Base-by-base conservation (phyloP, 2,113 vertebrate genomes). In the Urocolius indicus region DNA sequence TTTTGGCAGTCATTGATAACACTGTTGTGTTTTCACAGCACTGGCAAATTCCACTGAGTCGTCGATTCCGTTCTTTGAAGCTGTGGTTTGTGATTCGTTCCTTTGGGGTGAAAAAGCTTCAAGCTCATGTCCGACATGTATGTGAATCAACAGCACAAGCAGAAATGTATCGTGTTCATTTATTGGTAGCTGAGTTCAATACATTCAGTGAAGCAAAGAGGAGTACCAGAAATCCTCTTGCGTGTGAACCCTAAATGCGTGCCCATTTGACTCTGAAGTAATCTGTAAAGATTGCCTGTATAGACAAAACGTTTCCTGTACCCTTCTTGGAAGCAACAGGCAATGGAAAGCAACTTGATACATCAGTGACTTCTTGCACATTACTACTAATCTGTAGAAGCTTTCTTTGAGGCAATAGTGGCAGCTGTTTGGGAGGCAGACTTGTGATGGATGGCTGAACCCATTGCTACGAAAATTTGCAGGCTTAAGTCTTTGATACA, bases 71-170 rank as follows among this genome's bases (percentile, higher is more conserved):
- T 55, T 99, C 99, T 14, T 93, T 99, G 71, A 99, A 99, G 95
- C 98, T 99, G 43, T 99, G 99, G 99, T 99, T 99, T 85, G 99
- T 99, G 86, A 98, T 99, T 95, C 99, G 99, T 13, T 98, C 99
- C 1, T 99, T 99, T 36, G 99, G 99, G 12, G 98, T 99, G 97
- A 99, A 98, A 96, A 99, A 99, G 67, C 98, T 99, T 41, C 99
- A 99, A 93, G 98, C 97, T 32, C 99, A 99, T 10, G 98, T 99
- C 95, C 97, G 99, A 97, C 99, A 99, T 8, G 99, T 99, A 97
- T 63, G 98, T 98, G 83, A 75, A 43, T 51, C 49, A 52, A 18
- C 72, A 45, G 0, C 5, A n/a, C 36, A 55, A 36, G 38, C 22
- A 5, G 11, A 13, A 54, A 12, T 9, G 29, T 38, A 3, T 45